Base-by-base conservation (phyloP, 2,888 invertebrate genomes). In the Papilio demoleus region DNA sequence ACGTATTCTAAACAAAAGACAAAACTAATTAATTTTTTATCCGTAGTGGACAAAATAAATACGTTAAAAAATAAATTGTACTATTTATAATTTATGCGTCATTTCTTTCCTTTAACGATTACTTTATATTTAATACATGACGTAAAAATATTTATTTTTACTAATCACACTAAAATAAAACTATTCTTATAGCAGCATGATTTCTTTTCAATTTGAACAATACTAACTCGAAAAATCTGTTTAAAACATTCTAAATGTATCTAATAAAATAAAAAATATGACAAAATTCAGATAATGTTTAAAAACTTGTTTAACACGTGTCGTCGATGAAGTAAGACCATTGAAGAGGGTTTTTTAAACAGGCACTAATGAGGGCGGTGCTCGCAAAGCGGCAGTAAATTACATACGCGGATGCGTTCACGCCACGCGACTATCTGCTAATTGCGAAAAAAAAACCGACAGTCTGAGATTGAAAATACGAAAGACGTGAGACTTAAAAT, bases 291-390 rank as follows among this genome's bases (percentile, higher is more conserved):
- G n/a, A n/a, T n/a, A n/a, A n/a, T n/a, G n/a, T n/a, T n/a, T 59
- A 24, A 22, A 59, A 22, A 31, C 34, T 38, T 36, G 59, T 38
- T 38, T 19, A 59, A 64, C 45, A 62, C 45, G 61, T 65, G 53
- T 82, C 84, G 79, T 88, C 85, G 78, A 77, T 74, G 79, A 83
- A 83, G 81, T 81, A 81, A 80, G 82, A 79, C 73, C 72, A 70
- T 77, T 76, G 76, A 72, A 76, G 73, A 68, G 79, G 12, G 19
- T 56, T 56, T 83, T 85, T 81, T 79, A 75, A 71, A 70, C 72
- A 71, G 73, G 76, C 65, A 72, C 79, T 88, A 85, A 88, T 88
- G 85, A 88, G 86, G 78, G 80, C 70, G 76, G 77, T 78, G 78
- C 81, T 80, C 75, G 79, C 79, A 78, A 75, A 72, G 73, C 70